These are phyloP conservation scores for Myotis brandtii DNA, from an alignment of 2,113 vertebrate species.

Conservation along the genomic window DNA sequence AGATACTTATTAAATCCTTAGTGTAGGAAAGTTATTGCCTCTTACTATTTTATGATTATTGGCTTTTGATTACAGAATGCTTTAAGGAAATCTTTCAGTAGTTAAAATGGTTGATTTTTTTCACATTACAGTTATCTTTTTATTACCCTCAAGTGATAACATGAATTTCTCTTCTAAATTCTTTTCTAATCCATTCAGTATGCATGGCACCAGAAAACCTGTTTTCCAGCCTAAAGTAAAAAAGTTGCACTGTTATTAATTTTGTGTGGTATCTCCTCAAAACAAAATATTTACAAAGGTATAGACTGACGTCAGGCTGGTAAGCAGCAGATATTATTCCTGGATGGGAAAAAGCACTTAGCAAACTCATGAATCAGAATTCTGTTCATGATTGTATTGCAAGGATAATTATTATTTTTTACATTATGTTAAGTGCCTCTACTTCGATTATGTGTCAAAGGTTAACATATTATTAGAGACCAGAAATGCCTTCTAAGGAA, in stretches of 20 bases:
- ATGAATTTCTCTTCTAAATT: slow-evolving; percentile 80
- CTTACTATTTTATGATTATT: slow-evolving; percentile 65
- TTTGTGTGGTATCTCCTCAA: background rate
- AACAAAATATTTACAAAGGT: slow-evolving; percentile 61
- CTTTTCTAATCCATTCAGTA: slow-evolving; percentile 58
- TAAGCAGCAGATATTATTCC: background rate
- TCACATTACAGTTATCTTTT: slow-evolving; percentile 67
- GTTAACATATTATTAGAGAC: slow-evolving; percentile 18
- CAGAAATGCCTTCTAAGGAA: background rate
- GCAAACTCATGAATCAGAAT: slow-evolving; percentile 21
- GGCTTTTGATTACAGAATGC: slow-evolving; percentile 61
- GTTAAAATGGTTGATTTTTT: slow-evolving; percentile 76
- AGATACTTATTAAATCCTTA: slow-evolving; percentile 24
- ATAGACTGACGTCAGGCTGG: background rate
- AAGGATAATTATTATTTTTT: slow-evolving; percentile 66
- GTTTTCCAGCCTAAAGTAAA: slow-evolving; percentile 23
- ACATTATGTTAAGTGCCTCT: background rate
- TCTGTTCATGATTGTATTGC: background rate
- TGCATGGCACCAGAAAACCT: slow-evolving; percentile 60
- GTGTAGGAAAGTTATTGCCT: slow-evolving; percentile 5
- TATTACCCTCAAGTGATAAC: slow-evolving; percentile 78
- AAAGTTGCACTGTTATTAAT: slow-evolving; percentile 68
- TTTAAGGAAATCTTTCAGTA: slow-evolving; percentile 52
- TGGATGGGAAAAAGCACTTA: background rate
- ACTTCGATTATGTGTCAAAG: slow-evolving; percentile 36